Evolutionary conservation across 2,888 invertebrate genomes (phyloP).

Genomic region (Eupithecia abbreviata): DNA sequence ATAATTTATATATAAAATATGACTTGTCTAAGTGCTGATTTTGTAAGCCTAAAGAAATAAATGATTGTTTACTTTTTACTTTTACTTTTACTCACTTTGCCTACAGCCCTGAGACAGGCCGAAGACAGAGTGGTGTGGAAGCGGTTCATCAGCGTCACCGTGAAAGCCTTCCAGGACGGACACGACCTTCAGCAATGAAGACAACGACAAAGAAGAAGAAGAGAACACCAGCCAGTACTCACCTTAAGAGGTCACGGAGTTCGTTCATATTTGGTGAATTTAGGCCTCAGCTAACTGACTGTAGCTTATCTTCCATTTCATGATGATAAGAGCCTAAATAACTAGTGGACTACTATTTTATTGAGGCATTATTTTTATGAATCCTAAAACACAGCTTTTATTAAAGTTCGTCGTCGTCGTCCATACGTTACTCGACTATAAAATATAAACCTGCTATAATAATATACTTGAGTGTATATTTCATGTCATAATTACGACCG

Average conservation of each 20-base stretch:
- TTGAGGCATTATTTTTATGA: background rate
- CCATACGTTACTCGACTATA: background rate
- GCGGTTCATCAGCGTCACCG: too few relatives aligned
- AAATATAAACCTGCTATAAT: background rate
- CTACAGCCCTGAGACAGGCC: too few relatives aligned
- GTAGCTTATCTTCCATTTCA: background rate
- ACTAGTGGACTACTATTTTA: background rate
- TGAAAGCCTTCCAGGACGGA: too few relatives aligned
- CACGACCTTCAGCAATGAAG: too few relatives aligned
- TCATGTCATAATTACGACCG: conserved; percentile 1
- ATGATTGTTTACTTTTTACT: too few relatives aligned
- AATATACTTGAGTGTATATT: background rate
- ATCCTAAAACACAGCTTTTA: background rate
- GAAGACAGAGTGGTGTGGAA: too few relatives aligned
- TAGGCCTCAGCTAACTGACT: background rate
- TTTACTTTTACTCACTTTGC: too few relatives aligned
- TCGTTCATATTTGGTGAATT: background rate
- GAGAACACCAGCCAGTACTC: too few relatives aligned
- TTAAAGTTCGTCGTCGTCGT: background rate
- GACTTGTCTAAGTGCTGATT: too few relatives aligned
- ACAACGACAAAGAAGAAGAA: too few relatives aligned
- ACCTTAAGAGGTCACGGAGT: background rate
- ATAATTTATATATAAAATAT: too few relatives aligned
- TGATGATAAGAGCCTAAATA: background rate
- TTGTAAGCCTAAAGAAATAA: too few relatives aligned